These are phyloP conservation scores for Campoplex capitator DNA, from an alignment of 2,888 invertebrate species.

Conservation along the genomic window DNA sequence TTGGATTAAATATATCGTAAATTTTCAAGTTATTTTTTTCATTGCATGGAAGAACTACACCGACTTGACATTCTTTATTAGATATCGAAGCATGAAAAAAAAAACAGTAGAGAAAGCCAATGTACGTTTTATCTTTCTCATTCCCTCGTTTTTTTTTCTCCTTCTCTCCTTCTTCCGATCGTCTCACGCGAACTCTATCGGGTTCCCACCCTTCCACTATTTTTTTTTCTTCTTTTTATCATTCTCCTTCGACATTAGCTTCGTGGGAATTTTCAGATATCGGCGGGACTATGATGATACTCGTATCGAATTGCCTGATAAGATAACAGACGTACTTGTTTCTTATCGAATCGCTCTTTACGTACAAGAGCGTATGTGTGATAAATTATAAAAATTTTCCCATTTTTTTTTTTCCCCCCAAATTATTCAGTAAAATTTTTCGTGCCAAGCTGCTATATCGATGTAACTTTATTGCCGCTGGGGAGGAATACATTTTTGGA, in stretches of 20 bases:
- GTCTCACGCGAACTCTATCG: constrained; percentile 11
- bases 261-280: constrained; percentile 20
- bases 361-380: neutral
- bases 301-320: constrained; percentile 44
- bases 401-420: neutral
- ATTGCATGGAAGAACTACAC: neutral
- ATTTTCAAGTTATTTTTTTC: neutral
- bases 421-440: neutral
- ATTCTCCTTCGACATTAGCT: neutral
- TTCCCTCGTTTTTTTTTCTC: neutral
- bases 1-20: neutral
- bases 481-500: neutral
- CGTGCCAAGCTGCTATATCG: neutral
- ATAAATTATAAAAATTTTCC: neutral
- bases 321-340: constrained; percentile 45
- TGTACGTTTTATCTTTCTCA: constrained; percentile 25
- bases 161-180: neutral
- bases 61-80: neutral
- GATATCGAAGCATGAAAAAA: constrained; percentile 1
- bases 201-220: neutral
- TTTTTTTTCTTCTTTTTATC: constrained; percentile 4
- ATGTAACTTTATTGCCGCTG: neutral
- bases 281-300: constrained; percentile 16
- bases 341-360: constrained; percentile 28
- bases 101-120: constrained; percentile 5